Percentiles rank a stretch among this genome's conserved stretches.
phyloP scores from a whole-genome alignment of 2,797 vertebrate genomes.

The Acipenser oxyrinchus region DNA sequence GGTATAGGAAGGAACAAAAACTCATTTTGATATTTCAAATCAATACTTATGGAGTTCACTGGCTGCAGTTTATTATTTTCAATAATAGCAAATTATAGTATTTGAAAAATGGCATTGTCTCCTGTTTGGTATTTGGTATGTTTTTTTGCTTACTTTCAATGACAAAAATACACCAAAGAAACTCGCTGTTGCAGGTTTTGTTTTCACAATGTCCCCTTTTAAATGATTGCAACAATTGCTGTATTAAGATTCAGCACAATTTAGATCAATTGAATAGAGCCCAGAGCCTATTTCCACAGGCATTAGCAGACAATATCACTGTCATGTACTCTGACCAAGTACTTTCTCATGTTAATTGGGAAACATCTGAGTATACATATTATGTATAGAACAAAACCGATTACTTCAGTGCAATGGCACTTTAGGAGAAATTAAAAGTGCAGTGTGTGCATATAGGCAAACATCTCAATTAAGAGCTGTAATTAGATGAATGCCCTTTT shows the following conservation, averaged over 20 bases:
- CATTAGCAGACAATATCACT: too few relatives aligned
- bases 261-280: too few relatives aligned
- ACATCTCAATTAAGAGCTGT: constrained; percentile 21
- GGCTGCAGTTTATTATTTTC: background rate
- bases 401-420: constrained; percentile 13
- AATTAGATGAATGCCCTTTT: constrained; percentile 23
- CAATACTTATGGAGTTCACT: constrained; percentile 43
- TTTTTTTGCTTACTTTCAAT: too few relatives aligned
- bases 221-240: too few relatives aligned
- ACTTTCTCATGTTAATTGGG: constrained; percentile 6
- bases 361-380: constrained; percentile 12
- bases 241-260: too few relatives aligned
- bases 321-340: too few relatives aligned
- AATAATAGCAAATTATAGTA: constrained; percentile 21
- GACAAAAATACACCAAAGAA: too few relatives aligned
- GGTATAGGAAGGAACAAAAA: background rate
- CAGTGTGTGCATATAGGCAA: constrained; percentile 12
- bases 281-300: too few relatives aligned
- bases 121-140: too few relatives aligned
- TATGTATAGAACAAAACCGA: constrained; percentile 6
- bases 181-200: too few relatives aligned
- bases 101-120: too few relatives aligned
- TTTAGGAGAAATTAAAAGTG: constrained; percentile 14
- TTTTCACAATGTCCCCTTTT: too few relatives aligned
- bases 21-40: constrained; percentile 47